phyloP scores from a whole-genome alignment of 2,797 vertebrate species.

The Amblyraja radiata region DNA sequence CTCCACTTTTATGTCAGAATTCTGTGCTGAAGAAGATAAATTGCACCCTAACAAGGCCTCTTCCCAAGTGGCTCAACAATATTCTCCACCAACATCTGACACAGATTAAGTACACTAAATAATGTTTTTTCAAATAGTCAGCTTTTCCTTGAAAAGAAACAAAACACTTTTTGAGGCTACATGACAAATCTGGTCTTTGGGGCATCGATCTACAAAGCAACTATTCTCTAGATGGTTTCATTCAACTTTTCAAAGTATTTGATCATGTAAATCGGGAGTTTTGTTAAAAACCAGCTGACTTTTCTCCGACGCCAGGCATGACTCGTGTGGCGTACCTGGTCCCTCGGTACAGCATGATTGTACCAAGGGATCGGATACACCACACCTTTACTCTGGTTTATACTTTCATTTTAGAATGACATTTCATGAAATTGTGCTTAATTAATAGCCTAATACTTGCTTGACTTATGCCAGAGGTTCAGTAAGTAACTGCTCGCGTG shows the following conservation, averaged over 20 bases:
- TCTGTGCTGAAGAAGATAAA: slow-evolving; percentile 3
- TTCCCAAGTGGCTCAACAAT: background rate
- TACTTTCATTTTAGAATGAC: background rate
- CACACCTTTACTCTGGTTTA: background rate
- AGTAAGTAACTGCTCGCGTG: no score
- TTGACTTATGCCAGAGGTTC: no score
- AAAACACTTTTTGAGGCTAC: background rate
- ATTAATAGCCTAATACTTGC: background rate
- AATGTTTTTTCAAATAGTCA: slow-evolving; percentile 5
- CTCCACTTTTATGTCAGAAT: background rate
- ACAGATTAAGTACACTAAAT: background rate
- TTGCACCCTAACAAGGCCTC: slow-evolving; percentile 5
- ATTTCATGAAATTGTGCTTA: no score
- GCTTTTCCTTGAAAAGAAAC: slow-evolving; percentile 5
- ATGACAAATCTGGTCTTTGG: background rate
- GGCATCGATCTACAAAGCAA: background rate
- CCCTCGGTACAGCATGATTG: no score
- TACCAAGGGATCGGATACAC: no score
- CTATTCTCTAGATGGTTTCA: background rate
- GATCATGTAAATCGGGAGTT: background rate
- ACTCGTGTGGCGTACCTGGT: no score
- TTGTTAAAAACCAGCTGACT: background rate
- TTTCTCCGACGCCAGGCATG: background rate
- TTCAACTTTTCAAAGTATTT: background rate
- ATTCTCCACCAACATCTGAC: slow-evolving; percentile 23